A percentile compares a stretch with the other conserved stretches of the same genome.
Evolutionary conservation across 2,113 vertebrate species (phyloP).

Genomic region (Cebus imitator): DNA sequence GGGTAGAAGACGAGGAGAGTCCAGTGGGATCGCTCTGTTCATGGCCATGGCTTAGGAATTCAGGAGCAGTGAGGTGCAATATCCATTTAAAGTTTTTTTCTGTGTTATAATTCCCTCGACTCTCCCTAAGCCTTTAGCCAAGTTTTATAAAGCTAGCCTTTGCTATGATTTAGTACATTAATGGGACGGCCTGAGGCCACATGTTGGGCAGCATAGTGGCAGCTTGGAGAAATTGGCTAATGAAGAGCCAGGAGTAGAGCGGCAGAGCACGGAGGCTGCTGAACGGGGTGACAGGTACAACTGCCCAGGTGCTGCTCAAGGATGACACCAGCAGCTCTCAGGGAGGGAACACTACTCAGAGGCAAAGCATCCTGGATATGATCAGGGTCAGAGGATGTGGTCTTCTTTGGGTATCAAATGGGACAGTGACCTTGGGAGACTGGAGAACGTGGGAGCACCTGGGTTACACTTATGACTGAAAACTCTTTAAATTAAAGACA

Average conservation of each 20-base stretch:
- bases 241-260: fast-evolving
- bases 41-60: neutral
- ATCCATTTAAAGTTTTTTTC: neutral
- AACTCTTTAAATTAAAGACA: neutral
- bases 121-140: neutral
- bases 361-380: fast-evolving
- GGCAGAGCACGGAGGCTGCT: too few relatives aligned
- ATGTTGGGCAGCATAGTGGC: neutral
- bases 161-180: neutral
- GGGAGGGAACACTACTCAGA: neutral
- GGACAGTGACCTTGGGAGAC: neutral
- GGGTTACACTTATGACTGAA: neutral
- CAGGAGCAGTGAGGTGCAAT: neutral
- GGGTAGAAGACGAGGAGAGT: neutral
- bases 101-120: neutral
- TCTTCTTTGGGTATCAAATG: neutral
- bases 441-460: neutral
- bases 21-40: neutral
- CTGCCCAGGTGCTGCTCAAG: neutral
- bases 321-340: neutral
- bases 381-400: too few relatives aligned
- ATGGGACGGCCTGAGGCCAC: neutral
- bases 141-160: slow-evolving; percentile 2
- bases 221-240: neutral
- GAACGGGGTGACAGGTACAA: neutral